Percentiles rank a stretch among this genome's conserved stretches.
Evolutionary conservation across 2,797 vertebrate species (phyloP).

Genomic region (Leptatherina wallacei): DNA sequence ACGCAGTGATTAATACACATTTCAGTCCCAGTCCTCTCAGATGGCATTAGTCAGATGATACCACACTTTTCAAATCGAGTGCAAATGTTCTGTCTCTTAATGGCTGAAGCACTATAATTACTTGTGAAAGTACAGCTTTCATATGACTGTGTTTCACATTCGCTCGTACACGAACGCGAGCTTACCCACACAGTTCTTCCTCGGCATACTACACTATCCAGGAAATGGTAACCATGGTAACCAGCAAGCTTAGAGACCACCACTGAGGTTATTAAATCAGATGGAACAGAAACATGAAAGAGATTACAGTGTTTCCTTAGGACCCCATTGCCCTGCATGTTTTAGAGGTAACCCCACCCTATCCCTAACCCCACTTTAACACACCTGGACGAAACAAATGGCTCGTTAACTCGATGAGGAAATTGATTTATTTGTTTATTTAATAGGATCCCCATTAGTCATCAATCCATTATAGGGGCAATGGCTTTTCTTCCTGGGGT

Average conservation of each 20-base stretch:
- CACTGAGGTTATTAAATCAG: slow-evolving; percentile 61
- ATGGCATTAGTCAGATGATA: slow-evolving; percentile 57
- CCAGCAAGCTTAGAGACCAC: slow-evolving; percentile 59
- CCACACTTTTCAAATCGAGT: slow-evolving; percentile 52
- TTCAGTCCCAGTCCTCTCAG: slow-evolving; percentile 33
- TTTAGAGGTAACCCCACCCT: no score
- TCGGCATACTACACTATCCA: slow-evolving; percentile 53
- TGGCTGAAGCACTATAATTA: slow-evolving; percentile 61
- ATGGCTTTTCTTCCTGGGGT: no score
- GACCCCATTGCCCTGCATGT: no score
- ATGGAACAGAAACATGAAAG: slow-evolving; percentile 35
- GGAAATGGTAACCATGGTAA: slow-evolving; percentile 65
- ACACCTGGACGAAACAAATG: no score
- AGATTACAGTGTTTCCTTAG: neutral
- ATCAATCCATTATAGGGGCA: no score
- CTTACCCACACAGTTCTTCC: slow-evolving; percentile 57
- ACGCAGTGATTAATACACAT: slow-evolving; percentile 43
- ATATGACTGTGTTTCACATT: slow-evolving; percentile 33
- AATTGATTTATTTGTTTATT: no score
- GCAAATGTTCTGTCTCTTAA: slow-evolving; percentile 55
- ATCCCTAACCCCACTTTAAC: no score
- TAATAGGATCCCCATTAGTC: no score
- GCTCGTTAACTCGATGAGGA: no score
- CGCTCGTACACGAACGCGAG: slow-evolving; percentile 34
- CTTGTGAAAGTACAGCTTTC: slow-evolving; percentile 47